phyloP scores from a whole-genome alignment of 1,140 invertebrate genomes.

The Megalopta genalis region DNA sequence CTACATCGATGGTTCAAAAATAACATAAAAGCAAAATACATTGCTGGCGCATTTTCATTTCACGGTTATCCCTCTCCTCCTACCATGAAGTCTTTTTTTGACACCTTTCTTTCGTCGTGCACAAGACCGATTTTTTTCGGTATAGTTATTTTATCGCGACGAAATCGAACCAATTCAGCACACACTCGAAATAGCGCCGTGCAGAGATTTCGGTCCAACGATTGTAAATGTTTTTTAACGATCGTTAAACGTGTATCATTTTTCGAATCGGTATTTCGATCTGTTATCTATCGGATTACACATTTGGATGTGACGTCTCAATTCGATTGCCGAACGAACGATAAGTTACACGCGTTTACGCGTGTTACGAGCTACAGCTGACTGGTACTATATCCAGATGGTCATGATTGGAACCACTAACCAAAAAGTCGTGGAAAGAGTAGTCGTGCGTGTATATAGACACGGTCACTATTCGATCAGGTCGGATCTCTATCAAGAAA shows the following conservation, averaged over 20 bases:
- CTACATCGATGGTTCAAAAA: constrained; percentile 61
- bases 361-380: constrained; percentile 49
- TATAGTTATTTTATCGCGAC: constrained; percentile 20
- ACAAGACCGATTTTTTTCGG: constrained; percentile 23
- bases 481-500: constrained; percentile 35
- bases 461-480: constrained; percentile 18
- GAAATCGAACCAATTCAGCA: constrained; percentile 22
- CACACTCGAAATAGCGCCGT: constrained; percentile 27
- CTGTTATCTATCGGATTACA: constrained; percentile 3
- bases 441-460: background rate
- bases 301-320: background rate
- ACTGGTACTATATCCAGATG: constrained; percentile 47
- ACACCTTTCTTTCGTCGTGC: background rate
- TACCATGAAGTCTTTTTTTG: constrained; percentile 15
- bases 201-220: background rate
- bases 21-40: constrained; percentile 64
- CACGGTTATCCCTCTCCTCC: constrained; percentile 34
- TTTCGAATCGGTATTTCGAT: background rate
- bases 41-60: constrained; percentile 33
- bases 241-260: constrained; percentile 9
- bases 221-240: background rate
- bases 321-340: background rate
- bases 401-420: constrained; percentile 49
- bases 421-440: constrained; percentile 39
- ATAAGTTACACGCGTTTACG: constrained; percentile 38